Base-by-base conservation (phyloP, 2,113 vertebrate genomes). In the Vulpes lagopus region DNA sequence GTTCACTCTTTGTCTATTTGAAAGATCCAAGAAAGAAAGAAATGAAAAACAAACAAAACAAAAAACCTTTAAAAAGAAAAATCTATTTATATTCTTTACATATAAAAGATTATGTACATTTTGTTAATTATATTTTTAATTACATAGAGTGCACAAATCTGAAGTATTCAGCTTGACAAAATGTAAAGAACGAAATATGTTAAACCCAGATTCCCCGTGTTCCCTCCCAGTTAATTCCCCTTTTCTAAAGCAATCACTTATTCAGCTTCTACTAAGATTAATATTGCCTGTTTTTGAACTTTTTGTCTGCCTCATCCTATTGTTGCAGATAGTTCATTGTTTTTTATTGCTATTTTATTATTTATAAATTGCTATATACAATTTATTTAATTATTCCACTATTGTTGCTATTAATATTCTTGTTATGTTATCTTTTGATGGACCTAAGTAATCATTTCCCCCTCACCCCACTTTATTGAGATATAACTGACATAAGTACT, bases 81-180 rank as follows among this genome's bases (percentile, higher is more conserved):
- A 8, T 57, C 11, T 64, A 9, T 43, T 16, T 49, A 95, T 23
- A 23, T 64, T 93, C 38, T 91, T 89, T 32, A 97, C 7, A 14
- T 43, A 83, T 71, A 55, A 62, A 82, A 90, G 5, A 80, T 80
- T 22, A 79, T 10, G 38, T 79, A 84, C 4, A 51, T 78, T 85
- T 90, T 95, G 14, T 59, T 59, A 87, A 86, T 53, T 86, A 82
- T 22, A 82, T 35, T 94, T 81, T 86, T 87, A 95, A 94, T 94
- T 55, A 69, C 12, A 35, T 23, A 82, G 74, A 67, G 27, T 55
- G 25, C 20, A 90, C 15, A 55, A 49, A 84, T 92, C 12, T 30
- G 64, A 73, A 85, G 19, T n/a, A 90, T 89, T 65, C 49, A 89
- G 43, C 53, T 71, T 84, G 89, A 49, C 49, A 84, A 64, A 64